Conservation (phyloP, 2,888 invertebrate genomes). For the Alloscopus bannaensis region DNA sequence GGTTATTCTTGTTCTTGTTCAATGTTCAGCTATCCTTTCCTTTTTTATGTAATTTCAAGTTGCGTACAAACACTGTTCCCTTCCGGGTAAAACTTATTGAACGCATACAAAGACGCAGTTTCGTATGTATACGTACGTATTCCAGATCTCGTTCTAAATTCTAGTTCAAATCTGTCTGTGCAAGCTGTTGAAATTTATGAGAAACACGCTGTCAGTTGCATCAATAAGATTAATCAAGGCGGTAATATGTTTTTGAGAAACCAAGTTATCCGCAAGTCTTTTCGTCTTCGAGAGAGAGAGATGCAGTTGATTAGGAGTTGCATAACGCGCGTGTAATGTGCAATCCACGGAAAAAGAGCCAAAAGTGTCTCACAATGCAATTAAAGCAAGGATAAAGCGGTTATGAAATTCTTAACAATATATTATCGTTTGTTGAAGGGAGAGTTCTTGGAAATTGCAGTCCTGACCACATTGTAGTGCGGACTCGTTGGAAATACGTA, state of each 20-base stretch:
- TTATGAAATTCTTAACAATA: not conserved
- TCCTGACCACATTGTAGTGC: not conserved
- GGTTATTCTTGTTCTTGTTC: not conserved
- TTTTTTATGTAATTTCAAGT: not conserved
- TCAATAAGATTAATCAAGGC: slow-evolving; percentile 2
- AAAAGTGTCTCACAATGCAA: not conserved
- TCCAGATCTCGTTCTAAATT: not conserved
- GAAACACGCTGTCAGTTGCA: slow-evolving; percentile 13
- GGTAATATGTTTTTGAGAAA: not conserved
- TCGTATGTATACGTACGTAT: too few relatives aligned
- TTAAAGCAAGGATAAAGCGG: not conserved
- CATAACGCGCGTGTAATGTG: not conserved
- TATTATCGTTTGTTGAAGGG: not conserved
- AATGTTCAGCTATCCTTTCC: not conserved
- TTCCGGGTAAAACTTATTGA: too few relatives aligned
- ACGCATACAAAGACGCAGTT: too few relatives aligned
- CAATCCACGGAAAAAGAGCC: not conserved
- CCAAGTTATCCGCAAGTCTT: not conserved
- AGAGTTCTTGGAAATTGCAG: not conserved
- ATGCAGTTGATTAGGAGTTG: not conserved
- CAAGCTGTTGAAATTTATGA: slow-evolving; percentile 10
- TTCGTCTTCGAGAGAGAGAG: not conserved
- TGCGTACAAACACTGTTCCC: too few relatives aligned
- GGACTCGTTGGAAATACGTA: too few relatives aligned
- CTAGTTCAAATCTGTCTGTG: not conserved